Percentiles rank a stretch among this genome's conserved stretches.
Evolutionary conservation across 2,113 vertebrate species (phyloP).

Genomic region (Hystrix cristata): DNA sequence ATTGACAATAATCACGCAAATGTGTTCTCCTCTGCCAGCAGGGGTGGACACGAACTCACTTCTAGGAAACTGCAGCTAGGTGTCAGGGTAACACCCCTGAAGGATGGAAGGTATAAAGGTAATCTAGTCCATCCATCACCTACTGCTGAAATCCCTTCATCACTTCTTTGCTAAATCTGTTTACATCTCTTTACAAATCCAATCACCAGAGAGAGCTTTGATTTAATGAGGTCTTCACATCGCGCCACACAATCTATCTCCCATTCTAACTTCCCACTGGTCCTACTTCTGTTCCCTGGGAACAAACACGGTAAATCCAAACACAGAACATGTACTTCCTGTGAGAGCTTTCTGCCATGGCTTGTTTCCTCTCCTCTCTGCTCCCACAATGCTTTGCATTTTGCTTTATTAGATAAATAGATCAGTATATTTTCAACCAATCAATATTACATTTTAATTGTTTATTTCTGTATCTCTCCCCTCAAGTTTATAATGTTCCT

Average conservation of each 20-base stretch:
- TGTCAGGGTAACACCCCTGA: not conserved
- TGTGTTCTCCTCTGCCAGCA: slow-evolving; percentile 34
- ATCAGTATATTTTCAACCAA: not conserved
- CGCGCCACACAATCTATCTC: not conserved
- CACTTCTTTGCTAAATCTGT: not conserved
- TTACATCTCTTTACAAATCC: slow-evolving; percentile 3
- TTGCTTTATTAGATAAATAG: slow-evolving; percentile 23
- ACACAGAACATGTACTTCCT: not conserved
- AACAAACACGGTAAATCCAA: not conserved
- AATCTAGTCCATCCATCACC: not conserved
- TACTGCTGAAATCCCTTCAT: not conserved
- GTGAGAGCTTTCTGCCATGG: not conserved
- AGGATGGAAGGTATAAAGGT: not conserved
- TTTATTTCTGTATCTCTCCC: not conserved
- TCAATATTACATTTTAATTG: not conserved
- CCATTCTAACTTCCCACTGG: not conserved
- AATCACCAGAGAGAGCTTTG: not conserved
- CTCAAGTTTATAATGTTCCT: not conserved
- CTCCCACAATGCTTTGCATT: not conserved
- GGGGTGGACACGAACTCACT: not conserved
- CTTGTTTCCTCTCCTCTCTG: not conserved
- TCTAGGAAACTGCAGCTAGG: not conserved
- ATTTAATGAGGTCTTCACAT: not conserved
- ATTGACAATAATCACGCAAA: not conserved
- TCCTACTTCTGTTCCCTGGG: not conserved